Percentiles rank a stretch among this genome's conserved stretches.
These are phyloP conservation scores for Myotis lucifugus DNA, from an alignment of 2,113 vertebrate species.

Conservation along the genomic window DNA sequence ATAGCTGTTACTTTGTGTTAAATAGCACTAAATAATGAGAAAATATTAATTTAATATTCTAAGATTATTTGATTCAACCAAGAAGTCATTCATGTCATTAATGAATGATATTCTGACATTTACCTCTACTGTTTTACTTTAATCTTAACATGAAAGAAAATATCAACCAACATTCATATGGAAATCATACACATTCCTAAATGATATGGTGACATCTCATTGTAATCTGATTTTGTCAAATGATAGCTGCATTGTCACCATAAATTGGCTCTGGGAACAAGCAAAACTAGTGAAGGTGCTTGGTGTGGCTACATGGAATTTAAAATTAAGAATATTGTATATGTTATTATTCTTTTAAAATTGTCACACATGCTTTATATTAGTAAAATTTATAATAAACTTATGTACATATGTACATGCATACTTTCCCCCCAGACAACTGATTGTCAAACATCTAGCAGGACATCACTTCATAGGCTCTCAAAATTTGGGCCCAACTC, in stretches of 20 bases:
- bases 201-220: neutral
- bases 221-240: neutral
- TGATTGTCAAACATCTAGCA: neutral
- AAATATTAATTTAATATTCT: neutral
- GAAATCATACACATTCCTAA: neutral
- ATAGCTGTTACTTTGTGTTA: neutral
- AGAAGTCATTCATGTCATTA: neutral
- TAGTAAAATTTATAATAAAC: neutral
- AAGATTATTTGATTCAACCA: conserved; percentile 8
- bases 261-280: neutral
- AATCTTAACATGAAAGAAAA: conserved; percentile 20
- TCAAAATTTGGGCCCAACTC: neutral
- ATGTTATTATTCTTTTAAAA: conserved; percentile 40
- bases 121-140: conserved; percentile 23
- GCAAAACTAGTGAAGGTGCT: neutral
- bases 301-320: neutral
- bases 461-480: neutral
- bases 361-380: neutral
- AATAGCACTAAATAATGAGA: neutral
- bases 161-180: neutral
- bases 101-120: neutral
- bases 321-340: neutral
- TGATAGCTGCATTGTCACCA: neutral
- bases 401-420: neutral
- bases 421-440: neutral